Evolutionary conservation across 1,140 invertebrate genomes (phyloP).

Genomic region (Drosophila sucinea): DNA sequence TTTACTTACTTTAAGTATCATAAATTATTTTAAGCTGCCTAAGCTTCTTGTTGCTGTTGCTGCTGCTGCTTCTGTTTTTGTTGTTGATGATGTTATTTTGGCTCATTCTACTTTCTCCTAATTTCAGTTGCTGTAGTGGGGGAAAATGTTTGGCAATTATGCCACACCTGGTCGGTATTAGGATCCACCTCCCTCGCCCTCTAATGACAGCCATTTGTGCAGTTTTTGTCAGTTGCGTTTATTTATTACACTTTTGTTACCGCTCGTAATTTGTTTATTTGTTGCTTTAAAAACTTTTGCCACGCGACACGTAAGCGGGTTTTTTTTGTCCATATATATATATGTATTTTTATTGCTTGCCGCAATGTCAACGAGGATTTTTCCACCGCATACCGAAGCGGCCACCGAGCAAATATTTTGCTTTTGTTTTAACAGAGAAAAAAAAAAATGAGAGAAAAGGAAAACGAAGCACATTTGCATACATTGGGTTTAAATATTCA

Average conservation of each 20-base stretch:
- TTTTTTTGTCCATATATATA: constrained; percentile 1
- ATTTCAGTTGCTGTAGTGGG: constrained; percentile 24
- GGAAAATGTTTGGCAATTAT: constrained; percentile 75
- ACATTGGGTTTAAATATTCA: constrained; percentile 74
- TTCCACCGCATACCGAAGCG: not conserved
- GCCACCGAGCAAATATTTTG: constrained; percentile 43
- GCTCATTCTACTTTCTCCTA: constrained; percentile 12
- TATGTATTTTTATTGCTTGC: constrained; percentile 8
- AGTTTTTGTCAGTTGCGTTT: constrained; percentile 76
- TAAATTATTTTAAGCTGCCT: constrained; percentile 78
- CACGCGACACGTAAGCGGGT: constrained; percentile 31
- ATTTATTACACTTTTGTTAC: constrained; percentile 69
- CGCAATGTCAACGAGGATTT: constrained; percentile 31
- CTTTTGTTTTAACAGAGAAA: constrained; percentile 42
- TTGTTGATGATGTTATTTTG: constrained; percentile 43
- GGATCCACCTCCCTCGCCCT: constrained; percentile 42
- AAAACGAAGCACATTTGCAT: constrained; percentile 60
- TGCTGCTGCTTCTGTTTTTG: constrained; percentile 25
- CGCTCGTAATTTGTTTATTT: constrained; percentile 72
- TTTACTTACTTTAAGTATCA: constrained; percentile 80
- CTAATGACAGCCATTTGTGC: constrained; percentile 79
- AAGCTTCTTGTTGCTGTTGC: constrained; percentile 48
- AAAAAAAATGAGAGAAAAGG: not conserved
- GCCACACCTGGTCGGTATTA: constrained; percentile 67
- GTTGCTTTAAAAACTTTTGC: constrained; percentile 59